Percentiles rank a stretch among this genome's conserved stretches.
These are phyloP conservation scores for Xenentodon cancila DNA, from an alignment of 2,797 vertebrate genomes.

Conservation along the genomic window DNA sequence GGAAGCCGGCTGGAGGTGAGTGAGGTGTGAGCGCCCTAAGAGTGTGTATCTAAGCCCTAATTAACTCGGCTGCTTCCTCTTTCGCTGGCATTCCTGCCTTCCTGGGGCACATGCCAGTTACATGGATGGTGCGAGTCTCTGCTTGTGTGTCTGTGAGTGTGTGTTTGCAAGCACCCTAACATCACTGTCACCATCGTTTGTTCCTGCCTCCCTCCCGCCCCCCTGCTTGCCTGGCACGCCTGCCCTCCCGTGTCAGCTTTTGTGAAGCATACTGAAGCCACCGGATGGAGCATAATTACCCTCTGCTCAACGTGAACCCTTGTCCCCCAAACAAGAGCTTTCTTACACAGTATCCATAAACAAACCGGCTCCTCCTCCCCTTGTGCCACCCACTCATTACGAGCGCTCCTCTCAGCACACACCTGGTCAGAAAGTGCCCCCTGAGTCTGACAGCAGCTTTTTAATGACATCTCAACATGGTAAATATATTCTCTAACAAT, in stretches of 20 bases:
- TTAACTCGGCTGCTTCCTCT: constrained; percentile 89
- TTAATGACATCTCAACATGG: constrained; percentile 74
- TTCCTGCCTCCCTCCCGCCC: constrained; percentile 73
- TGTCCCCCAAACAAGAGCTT: constrained; percentile 61
- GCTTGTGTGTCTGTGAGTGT: constrained; percentile 13
- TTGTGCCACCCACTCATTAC: constrained; percentile 67
- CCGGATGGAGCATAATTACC: constrained; percentile 80
- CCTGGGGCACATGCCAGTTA: constrained; percentile 93
- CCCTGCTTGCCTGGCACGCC: constrained; percentile 77
- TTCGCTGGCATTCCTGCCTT: constrained; percentile 86
- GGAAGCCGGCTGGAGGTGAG: constrained; percentile 82
- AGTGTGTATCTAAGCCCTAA: constrained; percentile 93
- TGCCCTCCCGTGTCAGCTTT: constrained; percentile 77
- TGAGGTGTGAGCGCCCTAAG: constrained; percentile 93
- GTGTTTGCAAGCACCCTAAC: constrained; percentile 63
- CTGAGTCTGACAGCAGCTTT: constrained; percentile 66
- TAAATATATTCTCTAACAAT: constrained; percentile 72
- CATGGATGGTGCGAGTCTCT: constrained; percentile 67
- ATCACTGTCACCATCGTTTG: constrained; percentile 91
- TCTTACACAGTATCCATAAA: constrained; percentile 73
- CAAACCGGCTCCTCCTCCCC: constrained; percentile 59
- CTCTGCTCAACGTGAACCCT: constrained; percentile 68
- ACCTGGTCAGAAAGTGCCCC: constrained; percentile 70
- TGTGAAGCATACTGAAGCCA: constrained; percentile 72
- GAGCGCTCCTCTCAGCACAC: constrained; percentile 51